Base-by-base conservation (phyloP, 2,113 vertebrate species). In the Psilopogon haemacephalus region DNA sequence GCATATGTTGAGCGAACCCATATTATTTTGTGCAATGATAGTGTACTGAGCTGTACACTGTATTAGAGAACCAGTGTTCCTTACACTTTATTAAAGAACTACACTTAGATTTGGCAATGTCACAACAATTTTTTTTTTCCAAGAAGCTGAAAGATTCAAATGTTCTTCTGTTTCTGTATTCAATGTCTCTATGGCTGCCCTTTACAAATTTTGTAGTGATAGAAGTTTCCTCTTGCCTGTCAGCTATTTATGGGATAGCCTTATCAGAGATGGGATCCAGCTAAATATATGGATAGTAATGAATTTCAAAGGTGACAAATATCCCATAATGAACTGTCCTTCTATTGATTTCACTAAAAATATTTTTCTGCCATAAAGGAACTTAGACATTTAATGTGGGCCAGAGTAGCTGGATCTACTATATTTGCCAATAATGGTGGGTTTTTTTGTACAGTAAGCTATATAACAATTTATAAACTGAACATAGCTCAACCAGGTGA, bases 141-240 rank as follows among this genome's bases (percentile, higher is more conserved):
- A 50, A 23, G 48, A 21, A 50, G 48, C 23, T 50, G 23, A 50
- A 50, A 50, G 23, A 11, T 50, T 50, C 48, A 50, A 50, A 24
- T 50, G 24, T 50, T 50, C 23, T 50, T 50, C 48, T 50, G 48
- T 50, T 50, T 50, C 23, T 88, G 50, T 27, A 23, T 83, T 92
- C 58, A 70, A 5, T 86, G 76, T 42, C 28, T 85, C n/a, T 50
- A 12, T 24, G 21, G 15, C 52, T 91, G 35, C 32, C 68, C 59
- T 95, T 88, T 91, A 72, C 30, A 67, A 85, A 70, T 92, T 67
- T 85, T 75, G 15, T 68, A 18, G 77, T 77, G 71, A 78, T 75
- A 95, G 60, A 88, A 94, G 92, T 76, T 85, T 7, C n/a, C 24
- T 86, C 42, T 89, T 81, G 37, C 48, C 56, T 81, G n/a, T 81